A percentile compares a stretch with the other conserved stretches of the same genome.
These are phyloP conservation scores for Anguilla megastoma DNA, from an alignment of 2,797 vertebrate species.

Conservation along the genomic window DNA sequence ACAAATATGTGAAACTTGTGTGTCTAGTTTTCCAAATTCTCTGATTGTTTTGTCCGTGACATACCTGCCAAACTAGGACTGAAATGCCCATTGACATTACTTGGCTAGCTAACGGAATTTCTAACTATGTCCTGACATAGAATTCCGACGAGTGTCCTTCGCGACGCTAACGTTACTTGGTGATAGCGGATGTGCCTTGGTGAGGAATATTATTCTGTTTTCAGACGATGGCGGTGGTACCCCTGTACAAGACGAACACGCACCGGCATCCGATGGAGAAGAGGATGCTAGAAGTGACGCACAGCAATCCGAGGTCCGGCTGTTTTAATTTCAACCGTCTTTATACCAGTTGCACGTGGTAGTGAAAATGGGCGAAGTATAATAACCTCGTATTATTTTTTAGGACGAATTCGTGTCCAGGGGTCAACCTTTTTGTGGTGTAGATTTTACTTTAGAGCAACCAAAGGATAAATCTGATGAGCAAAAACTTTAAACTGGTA, in stretches of 20 bases:
- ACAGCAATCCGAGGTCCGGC: constrained; percentile 81
- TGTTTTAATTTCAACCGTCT: neutral
- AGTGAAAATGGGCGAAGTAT: neutral
- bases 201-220: neutral
- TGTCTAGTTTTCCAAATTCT: neutral
- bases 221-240: constrained; percentile 94
- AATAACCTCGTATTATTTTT: neutral
- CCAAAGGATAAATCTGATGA: too few species aligned
- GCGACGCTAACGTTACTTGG: neutral
- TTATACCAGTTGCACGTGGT: neutral
- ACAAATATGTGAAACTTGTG: neutral
- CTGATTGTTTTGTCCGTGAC: too few species aligned
- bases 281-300: constrained; percentile 78
- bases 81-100: neutral
- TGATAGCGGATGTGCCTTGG: neutral
- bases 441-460: too few species aligned
- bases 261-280: constrained; percentile 84
- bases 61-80: neutral
- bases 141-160: neutral
- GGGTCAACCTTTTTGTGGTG: neutral
- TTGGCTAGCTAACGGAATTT: neutral
- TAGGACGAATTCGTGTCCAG: neutral
- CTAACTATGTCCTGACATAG: neutral
- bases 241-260: constrained; percentile 92
- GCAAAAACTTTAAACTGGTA: neutral